These are phyloP conservation scores for Rhopalosiphum padi DNA, from an alignment of 1,140 invertebrate species.

Conservation along the genomic window DNA sequence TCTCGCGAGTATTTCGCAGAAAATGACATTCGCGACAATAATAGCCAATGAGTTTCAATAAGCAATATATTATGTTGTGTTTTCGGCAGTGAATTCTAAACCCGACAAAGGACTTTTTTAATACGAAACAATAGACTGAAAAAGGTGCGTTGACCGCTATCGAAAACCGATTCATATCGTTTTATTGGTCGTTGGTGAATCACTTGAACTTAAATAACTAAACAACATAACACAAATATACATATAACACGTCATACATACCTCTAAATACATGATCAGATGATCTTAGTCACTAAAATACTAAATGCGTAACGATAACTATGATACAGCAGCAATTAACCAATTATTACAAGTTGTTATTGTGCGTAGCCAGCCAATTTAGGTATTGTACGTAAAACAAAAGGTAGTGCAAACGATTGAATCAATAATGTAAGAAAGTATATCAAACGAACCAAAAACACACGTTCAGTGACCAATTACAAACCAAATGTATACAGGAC, in stretches of 20 bases:
- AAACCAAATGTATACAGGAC: not conserved
- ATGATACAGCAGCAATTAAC: not conserved
- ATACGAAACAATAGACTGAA: slow-evolving; percentile 18
- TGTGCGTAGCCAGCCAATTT: not conserved
- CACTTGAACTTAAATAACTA: not conserved
- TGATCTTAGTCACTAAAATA: not conserved
- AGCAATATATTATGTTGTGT: slow-evolving; percentile 38
- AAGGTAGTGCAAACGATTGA: not conserved
- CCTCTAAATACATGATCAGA: not conserved
- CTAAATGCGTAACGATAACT: not conserved
- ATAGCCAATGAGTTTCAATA: not conserved
- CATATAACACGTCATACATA: not conserved
- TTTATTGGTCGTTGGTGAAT: not conserved
- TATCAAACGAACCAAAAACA: not conserved
- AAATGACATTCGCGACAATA: slow-evolving; percentile 27
- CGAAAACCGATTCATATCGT: not conserved
- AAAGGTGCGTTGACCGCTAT: slow-evolving; percentile 31
- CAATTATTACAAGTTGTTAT: not conserved
- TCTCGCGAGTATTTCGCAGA: not conserved
- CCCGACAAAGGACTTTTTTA: slow-evolving; percentile 27
- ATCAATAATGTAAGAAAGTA: not conserved
- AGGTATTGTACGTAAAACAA: not conserved
- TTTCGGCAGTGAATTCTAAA: slow-evolving; percentile 11
- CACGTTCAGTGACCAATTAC: not conserved
- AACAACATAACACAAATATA: not conserved